Percentiles rank a stretch among this genome's conserved stretches.
These are phyloP conservation scores for Morpho deidamia DNA, from an alignment of 2,888 invertebrate genomes.

Conservation along the genomic window DNA sequence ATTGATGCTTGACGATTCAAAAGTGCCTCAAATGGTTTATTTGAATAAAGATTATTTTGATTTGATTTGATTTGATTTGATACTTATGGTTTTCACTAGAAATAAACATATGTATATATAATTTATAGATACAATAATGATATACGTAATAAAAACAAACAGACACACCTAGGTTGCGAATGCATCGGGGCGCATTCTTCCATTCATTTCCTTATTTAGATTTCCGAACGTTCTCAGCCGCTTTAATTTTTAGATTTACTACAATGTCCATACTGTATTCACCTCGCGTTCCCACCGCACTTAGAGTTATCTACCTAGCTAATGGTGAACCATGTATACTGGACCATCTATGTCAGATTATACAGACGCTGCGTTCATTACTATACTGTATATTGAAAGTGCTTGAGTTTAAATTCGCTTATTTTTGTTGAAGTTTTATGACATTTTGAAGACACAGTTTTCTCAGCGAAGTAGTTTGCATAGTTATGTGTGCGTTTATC, in stretches of 20 bases:
- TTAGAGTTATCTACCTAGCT: slow-evolving; percentile 61
- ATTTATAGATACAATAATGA: not conserved
- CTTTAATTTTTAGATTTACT: slow-evolving; percentile 67
- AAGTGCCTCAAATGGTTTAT: no score
- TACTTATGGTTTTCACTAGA: no score
- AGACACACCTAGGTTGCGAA: slow-evolving; percentile 55
- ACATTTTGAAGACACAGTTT: slow-evolving; percentile 26
- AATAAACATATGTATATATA: no score
- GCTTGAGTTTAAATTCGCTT: slow-evolving; percentile 43
- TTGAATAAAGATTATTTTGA: no score
- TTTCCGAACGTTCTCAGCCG: slow-evolving; percentile 60
- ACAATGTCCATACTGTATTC: slow-evolving; percentile 64
- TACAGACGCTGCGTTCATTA: slow-evolving; percentile 25
- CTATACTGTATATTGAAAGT: slow-evolving; percentile 29
- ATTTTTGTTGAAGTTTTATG: slow-evolving; percentile 30
- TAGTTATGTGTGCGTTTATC: slow-evolving; percentile 70
- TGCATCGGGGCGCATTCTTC: slow-evolving; percentile 51
- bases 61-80: no score
- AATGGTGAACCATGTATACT: slow-evolving; percentile 49
- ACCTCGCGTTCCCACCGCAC: slow-evolving; percentile 63
- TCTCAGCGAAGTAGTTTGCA: slow-evolving; percentile 60
- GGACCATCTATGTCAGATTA: slow-evolving; percentile 29
- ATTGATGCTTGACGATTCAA: no score
- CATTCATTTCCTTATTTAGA: slow-evolving; percentile 68
- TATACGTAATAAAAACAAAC: slow-evolving; percentile 26